Base-by-base conservation (phyloP, 2,113 vertebrate species). In the Pao palembangensis region DNA sequence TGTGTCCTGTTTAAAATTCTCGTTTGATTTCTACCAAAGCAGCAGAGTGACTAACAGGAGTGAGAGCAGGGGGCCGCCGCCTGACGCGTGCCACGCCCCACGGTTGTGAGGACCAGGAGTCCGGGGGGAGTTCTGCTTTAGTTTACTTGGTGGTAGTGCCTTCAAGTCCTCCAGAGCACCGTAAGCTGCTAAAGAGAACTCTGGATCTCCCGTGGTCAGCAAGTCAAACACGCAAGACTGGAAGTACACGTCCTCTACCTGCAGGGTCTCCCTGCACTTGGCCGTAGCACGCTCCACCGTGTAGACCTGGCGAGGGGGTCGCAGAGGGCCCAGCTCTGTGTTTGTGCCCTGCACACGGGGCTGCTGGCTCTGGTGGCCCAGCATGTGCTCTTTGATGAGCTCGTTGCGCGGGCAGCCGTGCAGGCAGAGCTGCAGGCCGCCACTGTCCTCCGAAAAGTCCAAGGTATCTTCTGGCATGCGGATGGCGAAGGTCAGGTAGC, bases 171-270 rank as follows among this genome's bases (percentile, higher is more conserved):
- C 90, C 75, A 93, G 73, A 13, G 92, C 92, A 1, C 90, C 89
- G 2, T 85, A 91, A 0, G 92, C 92, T 0, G 92, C 92, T 91
- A 92, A 85, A 13, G 91, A 93, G 86, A 93, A 93, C 60, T 93
- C 91, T 0, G 90, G 88, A 50, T 93, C 91, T 41, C 92, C 92
- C 0, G 92, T 93, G 25, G 92, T 93, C 55, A 93, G 88, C 66
- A 93, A 82, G 76, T 93, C 92, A 67, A 93, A 93, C 64, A 93
- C 91, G 3, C 92, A 93, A n/a, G 92, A 93, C 77, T 93, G 92
- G 63, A 93, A 93, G 85, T 93, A 93, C 46, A 93, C 88, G 5
- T 93, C 92, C 83, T 93, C 92, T 61, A 93, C 91, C 67, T 91
- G 89, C 80, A 93, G 88, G 20, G 85, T 91, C 76, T 92, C 90